A percentile compares a stretch with the other conserved stretches of the same genome.
Conservation (phyloP, 2,888 invertebrate genomes). For the Cheilosia grossa region DNA sequence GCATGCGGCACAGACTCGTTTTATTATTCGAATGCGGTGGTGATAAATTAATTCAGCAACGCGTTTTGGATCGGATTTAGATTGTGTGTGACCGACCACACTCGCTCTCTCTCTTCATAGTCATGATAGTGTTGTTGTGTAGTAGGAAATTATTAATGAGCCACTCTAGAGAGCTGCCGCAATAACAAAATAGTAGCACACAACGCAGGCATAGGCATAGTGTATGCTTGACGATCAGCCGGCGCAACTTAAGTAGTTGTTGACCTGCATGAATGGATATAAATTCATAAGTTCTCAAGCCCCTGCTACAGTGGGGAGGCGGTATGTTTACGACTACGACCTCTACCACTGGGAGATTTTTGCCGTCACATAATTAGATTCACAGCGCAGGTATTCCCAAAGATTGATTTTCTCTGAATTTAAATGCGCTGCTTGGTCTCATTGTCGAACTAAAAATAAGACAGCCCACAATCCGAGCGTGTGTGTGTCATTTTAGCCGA, state of each 20-base stretch:
- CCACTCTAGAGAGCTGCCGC: slow-evolving; percentile 59
- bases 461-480: slow-evolving; percentile 3
- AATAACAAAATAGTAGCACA: slow-evolving; percentile 47
- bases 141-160: slow-evolving; percentile 64
- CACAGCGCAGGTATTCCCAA: slow-evolving; percentile 47
- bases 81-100: slow-evolving; percentile 68
- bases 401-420: slow-evolving; percentile 57
- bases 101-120: slow-evolving; percentile 32
- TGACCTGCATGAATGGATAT: slow-evolving; percentile 67
- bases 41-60: slow-evolving; percentile 82
- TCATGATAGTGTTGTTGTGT: not conserved
- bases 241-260: slow-evolving; percentile 66
- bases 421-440: slow-evolving; percentile 30
- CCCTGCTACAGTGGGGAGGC: not conserved
- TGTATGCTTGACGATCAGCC: slow-evolving; percentile 54
- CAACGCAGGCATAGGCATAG: slow-evolving; percentile 8
- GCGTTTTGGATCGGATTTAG: slow-evolving; percentile 76
- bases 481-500: too few species aligned
- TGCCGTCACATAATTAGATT: slow-evolving; percentile 35
- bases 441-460: slow-evolving; percentile 24
- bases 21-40: slow-evolving; percentile 73
- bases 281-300: slow-evolving; percentile 48
- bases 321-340: not conserved
- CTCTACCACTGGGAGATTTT: not conserved
- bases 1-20: slow-evolving; percentile 71